These are phyloP conservation scores for Thereva unica DNA, from an alignment of 2,888 invertebrate genomes.

Conservation along the genomic window DNA sequence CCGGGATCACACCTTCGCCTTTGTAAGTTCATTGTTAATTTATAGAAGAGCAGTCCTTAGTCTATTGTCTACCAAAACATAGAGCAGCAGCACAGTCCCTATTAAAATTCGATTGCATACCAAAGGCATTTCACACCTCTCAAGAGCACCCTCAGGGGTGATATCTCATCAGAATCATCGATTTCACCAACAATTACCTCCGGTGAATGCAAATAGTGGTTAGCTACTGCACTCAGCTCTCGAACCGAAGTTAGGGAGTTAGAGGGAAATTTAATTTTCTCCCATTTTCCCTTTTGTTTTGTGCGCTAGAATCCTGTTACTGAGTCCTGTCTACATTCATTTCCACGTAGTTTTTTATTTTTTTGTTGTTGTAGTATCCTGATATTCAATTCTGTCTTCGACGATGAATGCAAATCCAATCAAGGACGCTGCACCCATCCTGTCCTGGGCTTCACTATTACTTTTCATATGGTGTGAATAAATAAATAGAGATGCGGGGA, in stretches of 20 bases:
- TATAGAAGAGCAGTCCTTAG: no score
- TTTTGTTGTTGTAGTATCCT: conserved; percentile 3
- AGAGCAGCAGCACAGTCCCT: not conserved
- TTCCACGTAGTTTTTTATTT: conserved; percentile 7
- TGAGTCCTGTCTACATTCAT: conserved; percentile 8
- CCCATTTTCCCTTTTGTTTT: conserved; percentile 1
- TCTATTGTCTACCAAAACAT: no score
- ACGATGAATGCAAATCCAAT: conserved; percentile 24
- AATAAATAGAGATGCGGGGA: not conserved
- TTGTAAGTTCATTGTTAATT: no score
- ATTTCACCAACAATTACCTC: conserved; percentile 34
- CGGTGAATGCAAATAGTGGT: conserved; percentile 21
- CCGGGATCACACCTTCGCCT: no score
- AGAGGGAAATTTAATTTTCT: conserved; percentile 21
- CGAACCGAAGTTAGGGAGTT: conserved; percentile 12
- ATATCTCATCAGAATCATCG: conserved; percentile 27
- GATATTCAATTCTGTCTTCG: conserved; percentile 25
- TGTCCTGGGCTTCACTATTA: conserved; percentile 2
- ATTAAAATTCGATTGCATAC: conserved; percentile 15
- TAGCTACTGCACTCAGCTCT: not conserved
- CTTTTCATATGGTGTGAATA: not conserved
- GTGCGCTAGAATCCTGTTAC: conserved; percentile 9
- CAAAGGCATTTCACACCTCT: conserved; percentile 26
- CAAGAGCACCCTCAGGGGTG: conserved; percentile 1
- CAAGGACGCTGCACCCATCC: conserved; percentile 9